phyloP scores from a whole-genome alignment of 2,888 invertebrate genomes.

The Rhopalosiphum nymphaeae region DNA sequence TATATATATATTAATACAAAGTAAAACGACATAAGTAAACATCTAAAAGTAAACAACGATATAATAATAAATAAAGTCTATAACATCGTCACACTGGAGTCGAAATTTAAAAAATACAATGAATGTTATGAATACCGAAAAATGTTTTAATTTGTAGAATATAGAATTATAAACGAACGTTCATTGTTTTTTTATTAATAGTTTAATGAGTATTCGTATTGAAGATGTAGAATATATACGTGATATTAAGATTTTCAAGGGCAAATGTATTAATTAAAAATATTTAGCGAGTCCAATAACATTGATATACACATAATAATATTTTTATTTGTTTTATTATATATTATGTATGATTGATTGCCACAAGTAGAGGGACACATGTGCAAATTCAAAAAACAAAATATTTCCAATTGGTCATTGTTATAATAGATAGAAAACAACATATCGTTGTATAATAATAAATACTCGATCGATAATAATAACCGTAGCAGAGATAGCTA shows the following conservation, averaged over 20 bases:
- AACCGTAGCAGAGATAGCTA: background rate
- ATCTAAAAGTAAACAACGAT: background rate
- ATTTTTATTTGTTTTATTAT: background rate
- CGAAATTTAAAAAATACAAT: background rate
- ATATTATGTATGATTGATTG: background rate
- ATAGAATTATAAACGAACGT: background rate
- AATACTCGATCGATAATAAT: background rate
- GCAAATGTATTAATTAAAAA: background rate
- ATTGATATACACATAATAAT: slow-evolving; percentile 5
- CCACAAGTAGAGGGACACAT: background rate
- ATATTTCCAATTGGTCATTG: slow-evolving; percentile 4
- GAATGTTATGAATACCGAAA: background rate
- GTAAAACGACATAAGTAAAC: background rate
- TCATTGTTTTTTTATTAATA: background rate
- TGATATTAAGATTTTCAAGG: background rate
- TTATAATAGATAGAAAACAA: background rate
- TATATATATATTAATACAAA: too few relatives aligned
- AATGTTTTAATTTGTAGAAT: background rate
- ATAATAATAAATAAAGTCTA: background rate
- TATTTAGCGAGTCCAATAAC: background rate
- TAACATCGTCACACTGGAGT: background rate
- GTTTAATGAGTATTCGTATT: background rate
- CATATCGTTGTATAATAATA: background rate
- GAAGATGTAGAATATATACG: background rate
- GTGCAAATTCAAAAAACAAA: background rate